Base-by-base conservation (phyloP, 2,797 vertebrate species). In the Xenopus petersii region DNA sequence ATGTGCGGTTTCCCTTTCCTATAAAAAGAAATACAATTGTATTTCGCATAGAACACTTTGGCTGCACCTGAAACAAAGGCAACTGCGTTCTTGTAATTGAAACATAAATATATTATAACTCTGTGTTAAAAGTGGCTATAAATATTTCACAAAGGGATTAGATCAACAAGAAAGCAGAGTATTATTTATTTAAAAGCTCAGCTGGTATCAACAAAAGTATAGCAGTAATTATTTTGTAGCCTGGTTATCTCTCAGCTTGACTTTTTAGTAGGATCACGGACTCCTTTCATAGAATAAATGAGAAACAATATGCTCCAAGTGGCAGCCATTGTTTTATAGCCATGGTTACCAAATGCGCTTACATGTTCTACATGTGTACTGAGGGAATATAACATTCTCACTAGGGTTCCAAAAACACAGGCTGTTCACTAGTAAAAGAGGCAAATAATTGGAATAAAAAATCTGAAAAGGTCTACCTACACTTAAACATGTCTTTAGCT, bases 61-160 rank as follows among this genome's bases (percentile, higher is more conserved):
- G 58, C 75, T 62, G 64, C 70, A 73, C 76, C 76, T 78, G 66
- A 69, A 77, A 67, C 70, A 78, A 78, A 73, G 71, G 69, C 60
- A 70, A 73, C 30, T 68, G 60, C 66, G 63, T 65, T 78, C 71
- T 78, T 78, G 66, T 78, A 78, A 78, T 78, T 78, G 76, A 78
- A 73, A 70, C 71, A 78, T 78, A 78, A 78, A 78, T 78, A 78
- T 78, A 78, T 78, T 78, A 78, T 78, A 78, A 73, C 76, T 67
- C 58, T 60, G 70, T 70, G 70, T 70, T 78, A 78, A 78, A 73
- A 73, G 71, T 73, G 51, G 60, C 76, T 69, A 78, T 78, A 78
- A 78, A 73, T 78, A 78, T 78, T 78, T 78, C 61, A 78, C 62
- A 73, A 70, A 73, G 76, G 76, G 76, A 78, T 78, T 78, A 78